Percentiles rank a stretch among this genome's conserved stretches.
Evolutionary conservation across 2,888 invertebrate genomes (phyloP).

Genomic region (Laothoe populi): DNA sequence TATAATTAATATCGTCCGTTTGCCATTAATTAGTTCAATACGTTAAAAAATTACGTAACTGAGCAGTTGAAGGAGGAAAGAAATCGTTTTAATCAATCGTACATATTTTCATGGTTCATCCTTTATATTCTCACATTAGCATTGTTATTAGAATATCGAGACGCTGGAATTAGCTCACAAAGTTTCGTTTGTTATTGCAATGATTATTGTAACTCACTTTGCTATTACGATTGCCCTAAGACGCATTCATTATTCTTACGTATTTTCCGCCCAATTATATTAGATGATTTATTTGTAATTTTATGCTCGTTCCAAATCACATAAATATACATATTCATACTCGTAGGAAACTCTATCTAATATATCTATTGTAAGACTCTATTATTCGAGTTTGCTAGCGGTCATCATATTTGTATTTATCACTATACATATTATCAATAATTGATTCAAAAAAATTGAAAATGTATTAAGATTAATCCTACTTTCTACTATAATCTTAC

Average conservation of each 20-base stretch:
- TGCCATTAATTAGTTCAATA: conserved; percentile 37
- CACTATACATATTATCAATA: too few relatives aligned
- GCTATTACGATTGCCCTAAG: conserved; percentile 18
- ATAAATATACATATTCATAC: too few relatives aligned
- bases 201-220: background rate
- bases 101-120: conserved; percentile 33
- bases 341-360: background rate
- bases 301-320: background rate
- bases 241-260: background rate
- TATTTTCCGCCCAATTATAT: background rate
- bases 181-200: background rate
- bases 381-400: too few relatives aligned
- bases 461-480: too few relatives aligned
- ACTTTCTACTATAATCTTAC: too few relatives aligned
- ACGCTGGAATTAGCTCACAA: background rate
- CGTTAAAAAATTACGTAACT: conserved; percentile 44
- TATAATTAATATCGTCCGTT: conserved; percentile 56
- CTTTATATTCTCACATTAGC: conserved; percentile 34
- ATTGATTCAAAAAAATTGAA: too few relatives aligned
- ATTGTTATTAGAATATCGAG: conserved; percentile 15
- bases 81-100: conserved; percentile 47
- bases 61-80: conserved; percentile 48
- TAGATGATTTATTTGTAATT: background rate
- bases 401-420: too few relatives aligned
- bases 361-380: too few relatives aligned